These are phyloP conservation scores for Acyrthosiphon pisum DNA, from an alignment of 1,140 invertebrate genomes.

Conservation along the genomic window DNA sequence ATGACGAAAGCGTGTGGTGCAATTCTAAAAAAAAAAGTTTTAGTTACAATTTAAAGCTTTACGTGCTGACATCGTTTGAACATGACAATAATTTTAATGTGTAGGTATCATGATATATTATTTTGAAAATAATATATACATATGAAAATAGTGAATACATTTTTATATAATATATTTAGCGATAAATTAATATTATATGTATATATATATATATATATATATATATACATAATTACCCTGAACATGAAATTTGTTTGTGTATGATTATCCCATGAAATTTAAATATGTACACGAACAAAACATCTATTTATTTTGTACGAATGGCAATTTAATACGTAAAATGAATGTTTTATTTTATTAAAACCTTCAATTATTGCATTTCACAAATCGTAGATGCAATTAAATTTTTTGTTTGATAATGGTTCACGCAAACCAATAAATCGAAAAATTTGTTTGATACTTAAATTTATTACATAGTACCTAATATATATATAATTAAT, in stretches of 20 bases:
- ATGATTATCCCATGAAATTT: neutral
- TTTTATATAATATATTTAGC: neutral
- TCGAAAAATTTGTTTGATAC: neutral
- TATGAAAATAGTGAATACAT: neutral
- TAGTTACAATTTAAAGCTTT: neutral
- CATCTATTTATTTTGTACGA: neutral
- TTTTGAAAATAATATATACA: neutral
- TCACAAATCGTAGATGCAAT: neutral
- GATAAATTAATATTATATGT: neutral
- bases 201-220: too few relatives aligned
- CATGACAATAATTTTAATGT: neutral
- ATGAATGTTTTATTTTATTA: neutral
- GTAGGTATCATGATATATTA: too few relatives aligned
- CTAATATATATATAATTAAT: too few relatives aligned
- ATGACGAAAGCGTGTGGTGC: neutral
- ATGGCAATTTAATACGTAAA: neutral
- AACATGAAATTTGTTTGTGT: too few relatives aligned
- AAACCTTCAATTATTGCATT: neutral
- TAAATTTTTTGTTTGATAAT: neutral
- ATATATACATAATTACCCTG: neutral
- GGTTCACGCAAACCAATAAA: neutral
- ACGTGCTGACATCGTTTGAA: neutral
- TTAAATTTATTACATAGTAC: neutral
- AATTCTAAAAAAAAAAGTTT: constrained; percentile 34
- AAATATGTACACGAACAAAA: neutral